Conservation (phyloP, 2,888 invertebrate genomes). For the Parnassius glacialis region DNA sequence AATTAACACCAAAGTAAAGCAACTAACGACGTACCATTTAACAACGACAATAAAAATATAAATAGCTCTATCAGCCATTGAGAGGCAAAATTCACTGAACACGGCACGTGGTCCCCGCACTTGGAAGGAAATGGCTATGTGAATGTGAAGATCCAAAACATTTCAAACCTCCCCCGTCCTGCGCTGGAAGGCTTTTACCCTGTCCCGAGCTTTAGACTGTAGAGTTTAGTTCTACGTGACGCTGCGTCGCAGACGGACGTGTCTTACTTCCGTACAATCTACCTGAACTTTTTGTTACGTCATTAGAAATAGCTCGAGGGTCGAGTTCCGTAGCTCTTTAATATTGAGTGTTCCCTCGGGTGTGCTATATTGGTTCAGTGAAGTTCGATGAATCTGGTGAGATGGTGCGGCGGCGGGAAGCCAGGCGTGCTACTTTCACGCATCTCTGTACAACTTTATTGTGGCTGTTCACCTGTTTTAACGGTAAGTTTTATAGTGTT, state of each 20-base stretch:
- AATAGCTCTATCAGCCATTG: constrained; percentile 54
- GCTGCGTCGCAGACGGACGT: constrained; percentile 52
- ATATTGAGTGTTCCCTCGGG: constrained; percentile 42
- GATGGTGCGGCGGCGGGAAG: constrained; percentile 67
- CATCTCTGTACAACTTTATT: constrained; percentile 60
- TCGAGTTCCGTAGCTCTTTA: constrained; percentile 51
- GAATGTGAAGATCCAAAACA: constrained; percentile 69
- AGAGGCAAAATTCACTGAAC: constrained; percentile 66
- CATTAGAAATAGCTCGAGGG: constrained; percentile 52
- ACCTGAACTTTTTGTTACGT: constrained; percentile 66
- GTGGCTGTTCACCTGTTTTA: constrained; percentile 69
- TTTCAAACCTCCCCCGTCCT: constrained; percentile 61
- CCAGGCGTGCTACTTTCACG: constrained; percentile 57
- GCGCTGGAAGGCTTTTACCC: constrained; percentile 39
- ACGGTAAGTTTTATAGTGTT: constrained; percentile 59
- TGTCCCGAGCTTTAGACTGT: constrained; percentile 50
- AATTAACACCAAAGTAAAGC: constrained; percentile 52
- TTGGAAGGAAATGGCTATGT: constrained; percentile 60
- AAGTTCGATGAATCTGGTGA: constrained; percentile 59
- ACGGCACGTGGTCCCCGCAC: constrained; percentile 65
- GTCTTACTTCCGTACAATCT: constrained; percentile 22
- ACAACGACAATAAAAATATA: constrained; percentile 66
- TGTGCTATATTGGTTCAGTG: constrained; percentile 65
- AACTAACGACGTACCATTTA: constrained; percentile 63
- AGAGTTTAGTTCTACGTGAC: constrained; percentile 63